Percentiles rank a stretch among this genome's conserved stretches.
phyloP scores from a whole-genome alignment of 2,797 vertebrate species.

The Austrolebias charrua region DNA sequence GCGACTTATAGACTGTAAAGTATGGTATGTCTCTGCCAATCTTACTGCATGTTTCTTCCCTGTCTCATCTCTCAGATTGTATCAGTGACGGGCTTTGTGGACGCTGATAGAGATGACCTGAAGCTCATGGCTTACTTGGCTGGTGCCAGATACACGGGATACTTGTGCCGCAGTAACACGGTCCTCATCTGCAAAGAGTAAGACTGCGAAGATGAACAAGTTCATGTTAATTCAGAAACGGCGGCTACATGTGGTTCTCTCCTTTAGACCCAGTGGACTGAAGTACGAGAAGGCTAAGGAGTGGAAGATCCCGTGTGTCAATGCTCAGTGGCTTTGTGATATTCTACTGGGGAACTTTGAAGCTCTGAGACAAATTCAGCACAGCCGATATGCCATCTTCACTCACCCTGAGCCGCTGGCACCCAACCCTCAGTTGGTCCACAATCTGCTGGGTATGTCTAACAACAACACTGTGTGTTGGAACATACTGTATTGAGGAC shows the following conservation, averaged over 20 bases:
- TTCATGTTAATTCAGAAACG: background rate
- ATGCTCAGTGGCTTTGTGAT: constrained; percentile 95
- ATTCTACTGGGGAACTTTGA: constrained; percentile 94
- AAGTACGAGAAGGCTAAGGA: constrained; percentile 98
- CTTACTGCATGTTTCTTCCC: background rate
- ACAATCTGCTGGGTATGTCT: constrained; percentile 86
- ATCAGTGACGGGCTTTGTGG: constrained; percentile 95
- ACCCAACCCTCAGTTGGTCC: constrained; percentile 87
- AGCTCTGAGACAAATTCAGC: constrained; percentile 90
- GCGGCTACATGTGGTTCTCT: constrained; percentile 12
- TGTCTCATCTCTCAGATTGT: constrained; percentile 84
- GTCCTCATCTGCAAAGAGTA: constrained; percentile 98
- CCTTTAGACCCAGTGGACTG: constrained; percentile 84
- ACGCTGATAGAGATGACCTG: constrained; percentile 93
- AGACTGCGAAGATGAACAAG: constrained; percentile 50
- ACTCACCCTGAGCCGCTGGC: constrained; percentile 87
- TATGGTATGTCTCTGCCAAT: too few species aligned
- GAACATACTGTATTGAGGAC: too few species aligned
- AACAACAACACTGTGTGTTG: too few species aligned
- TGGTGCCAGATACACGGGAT: constrained; percentile 94
- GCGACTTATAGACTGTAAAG: too few species aligned
- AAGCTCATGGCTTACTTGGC: constrained; percentile 95
- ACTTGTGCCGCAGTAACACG: constrained; percentile 94
- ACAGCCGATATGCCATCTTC: constrained; percentile 87
- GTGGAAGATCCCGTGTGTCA: constrained; percentile 96